A percentile compares a stretch with the other conserved stretches of the same genome.
phyloP scores from a whole-genome alignment of 2,888 invertebrate genomes.

The Amphipoea oculea region DNA sequence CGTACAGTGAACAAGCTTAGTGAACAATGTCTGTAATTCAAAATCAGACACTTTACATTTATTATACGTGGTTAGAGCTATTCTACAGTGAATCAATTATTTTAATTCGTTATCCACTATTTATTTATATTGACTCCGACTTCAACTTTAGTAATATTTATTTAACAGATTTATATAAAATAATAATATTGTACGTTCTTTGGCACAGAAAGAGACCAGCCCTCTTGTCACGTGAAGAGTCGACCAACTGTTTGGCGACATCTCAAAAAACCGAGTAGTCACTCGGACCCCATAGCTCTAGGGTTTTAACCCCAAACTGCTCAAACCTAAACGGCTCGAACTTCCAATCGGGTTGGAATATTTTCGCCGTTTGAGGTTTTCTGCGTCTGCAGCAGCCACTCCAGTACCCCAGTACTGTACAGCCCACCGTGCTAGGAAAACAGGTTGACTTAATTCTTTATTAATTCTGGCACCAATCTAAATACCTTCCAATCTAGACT shows the following conservation, averaged over 20 bases:
- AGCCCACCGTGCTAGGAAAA: not conserved
- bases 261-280: not conserved
- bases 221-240: not conserved
- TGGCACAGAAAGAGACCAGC: not conserved
- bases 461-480: not conserved
- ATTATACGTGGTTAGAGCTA: not conserved
- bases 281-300: not conserved
- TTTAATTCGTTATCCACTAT: not conserved
- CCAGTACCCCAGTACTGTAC: not conserved
- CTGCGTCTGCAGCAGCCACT: not conserved
- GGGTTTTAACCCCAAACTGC: not conserved
- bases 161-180: not conserved
- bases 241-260: not conserved
- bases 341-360: not conserved
- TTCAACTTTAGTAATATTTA: not conserved
- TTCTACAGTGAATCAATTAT: not conserved
- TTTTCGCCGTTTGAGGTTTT: not conserved
- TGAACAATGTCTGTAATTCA: not conserved
- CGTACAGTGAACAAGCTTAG: too few species aligned
- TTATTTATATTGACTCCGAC: not conserved
- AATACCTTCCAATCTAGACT: not conserved
- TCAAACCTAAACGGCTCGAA: not conserved
- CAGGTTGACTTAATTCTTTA: not conserved
- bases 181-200: not conserved
- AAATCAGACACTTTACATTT: not conserved